These are phyloP conservation scores for Dicroscelio sp. DNA, from an alignment of 2,888 invertebrate genomes.

Conservation along the genomic window DNA sequence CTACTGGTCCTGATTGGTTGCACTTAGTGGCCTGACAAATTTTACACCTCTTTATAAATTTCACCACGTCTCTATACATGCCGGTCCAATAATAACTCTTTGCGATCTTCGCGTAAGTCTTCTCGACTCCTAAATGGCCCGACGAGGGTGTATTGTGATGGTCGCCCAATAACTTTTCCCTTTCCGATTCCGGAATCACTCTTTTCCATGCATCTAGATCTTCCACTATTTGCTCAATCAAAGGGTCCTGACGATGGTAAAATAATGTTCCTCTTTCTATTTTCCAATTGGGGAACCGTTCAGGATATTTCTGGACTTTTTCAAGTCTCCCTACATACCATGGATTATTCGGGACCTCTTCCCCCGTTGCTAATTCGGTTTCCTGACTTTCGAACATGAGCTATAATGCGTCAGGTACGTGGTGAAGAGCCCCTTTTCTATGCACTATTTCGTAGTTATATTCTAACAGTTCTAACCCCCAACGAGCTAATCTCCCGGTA, in stretches of 20 bases:
- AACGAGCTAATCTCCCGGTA: too few relatives aligned
- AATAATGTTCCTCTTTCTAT: neutral
- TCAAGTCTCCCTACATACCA: neutral
- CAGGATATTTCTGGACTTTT: neutral
- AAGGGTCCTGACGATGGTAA: neutral
- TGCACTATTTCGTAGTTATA: slow-evolving; percentile 8
- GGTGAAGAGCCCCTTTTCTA: slow-evolving; percentile 5
- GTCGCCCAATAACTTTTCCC: neutral
- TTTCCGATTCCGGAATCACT: neutral
- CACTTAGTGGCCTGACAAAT: neutral
- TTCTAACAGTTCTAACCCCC: too few relatives aligned
- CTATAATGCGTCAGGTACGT: slow-evolving; percentile 15
- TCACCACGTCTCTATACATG: slow-evolving; percentile 7
- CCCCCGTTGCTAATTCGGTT: neutral
- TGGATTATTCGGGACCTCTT: neutral
- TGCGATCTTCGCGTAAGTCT: slow-evolving; percentile 20
- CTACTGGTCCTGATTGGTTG: neutral
- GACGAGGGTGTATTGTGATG: slow-evolving; percentile 24
- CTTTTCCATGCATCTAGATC: neutral
- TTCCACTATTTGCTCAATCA: neutral
- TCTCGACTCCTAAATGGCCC: slow-evolving; percentile 37
- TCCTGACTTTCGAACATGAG: slow-evolving; percentile 1
- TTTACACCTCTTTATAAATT: neutral
- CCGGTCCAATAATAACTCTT: slow-evolving; percentile 23
- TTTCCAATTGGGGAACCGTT: slow-evolving; percentile 14